Conservation (phyloP, 2,113 vertebrate genomes). For the Gavialis gangeticus region DNA sequence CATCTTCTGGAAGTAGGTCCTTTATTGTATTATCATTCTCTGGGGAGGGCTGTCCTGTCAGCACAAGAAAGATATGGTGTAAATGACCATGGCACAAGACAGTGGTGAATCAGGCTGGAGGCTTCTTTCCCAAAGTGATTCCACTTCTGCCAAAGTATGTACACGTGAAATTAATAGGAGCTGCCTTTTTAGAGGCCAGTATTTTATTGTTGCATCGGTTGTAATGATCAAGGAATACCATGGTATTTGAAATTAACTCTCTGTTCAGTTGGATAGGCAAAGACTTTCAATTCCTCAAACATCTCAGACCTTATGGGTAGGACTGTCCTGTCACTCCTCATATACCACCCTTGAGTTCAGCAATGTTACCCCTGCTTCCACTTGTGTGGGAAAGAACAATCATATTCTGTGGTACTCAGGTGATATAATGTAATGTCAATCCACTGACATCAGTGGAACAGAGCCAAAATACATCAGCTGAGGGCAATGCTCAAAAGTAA, state of each 20-base stretch:
- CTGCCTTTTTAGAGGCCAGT: not conserved
- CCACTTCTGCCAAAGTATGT: not conserved
- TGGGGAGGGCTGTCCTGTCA: constrained; percentile 86
- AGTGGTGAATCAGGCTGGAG: not conserved
- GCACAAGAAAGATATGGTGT: constrained; percentile 28
- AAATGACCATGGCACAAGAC: not conserved
- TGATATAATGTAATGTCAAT: not conserved
- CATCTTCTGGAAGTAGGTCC: constrained; percentile 95
- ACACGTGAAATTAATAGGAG: not conserved
- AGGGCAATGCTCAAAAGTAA: not conserved
- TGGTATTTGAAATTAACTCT: not conserved
- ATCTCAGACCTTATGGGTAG: not conserved
- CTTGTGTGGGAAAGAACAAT: not conserved
- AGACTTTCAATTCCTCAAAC: not conserved
- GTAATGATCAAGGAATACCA: not conserved
- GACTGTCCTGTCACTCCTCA: not conserved
- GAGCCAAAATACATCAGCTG: not conserved
- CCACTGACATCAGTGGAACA: not conserved
- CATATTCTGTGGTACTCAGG: not conserved
- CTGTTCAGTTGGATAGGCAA: not conserved
- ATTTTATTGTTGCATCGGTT: not conserved
- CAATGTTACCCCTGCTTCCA: not conserved
- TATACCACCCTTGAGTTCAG: not conserved
- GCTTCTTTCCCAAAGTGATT: not conserved
- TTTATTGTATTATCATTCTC: constrained; percentile 92